These are phyloP conservation scores for Arenaria interpres DNA, from an alignment of 2,113 vertebrate species.

Conservation along the genomic window DNA sequence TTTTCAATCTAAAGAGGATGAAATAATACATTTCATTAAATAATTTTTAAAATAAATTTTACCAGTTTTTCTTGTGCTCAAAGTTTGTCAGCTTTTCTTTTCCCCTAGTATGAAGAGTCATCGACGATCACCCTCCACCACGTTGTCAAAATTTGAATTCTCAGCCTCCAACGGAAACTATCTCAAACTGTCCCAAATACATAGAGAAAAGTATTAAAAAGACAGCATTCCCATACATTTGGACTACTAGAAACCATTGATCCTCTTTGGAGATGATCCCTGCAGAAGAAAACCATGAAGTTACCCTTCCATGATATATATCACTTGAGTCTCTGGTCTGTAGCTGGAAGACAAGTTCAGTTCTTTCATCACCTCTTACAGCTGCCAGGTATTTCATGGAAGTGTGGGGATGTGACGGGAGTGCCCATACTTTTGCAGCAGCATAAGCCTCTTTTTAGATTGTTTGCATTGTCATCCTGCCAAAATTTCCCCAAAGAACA, in stretches of 20 bases:
- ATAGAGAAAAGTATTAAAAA: neutral
- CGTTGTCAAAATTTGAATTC: neutral
- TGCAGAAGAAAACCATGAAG: neutral
- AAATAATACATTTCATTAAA: neutral
- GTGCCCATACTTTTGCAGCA: neutral
- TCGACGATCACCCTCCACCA: fast-evolving
- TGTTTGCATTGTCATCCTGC: neutral
- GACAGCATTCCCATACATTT: neutral
- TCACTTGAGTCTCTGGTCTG: fast-evolving
- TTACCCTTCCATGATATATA: neutral
- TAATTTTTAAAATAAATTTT: neutral
- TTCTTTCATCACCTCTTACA: neutral
- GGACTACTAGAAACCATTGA: neutral
- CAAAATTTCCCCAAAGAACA: neutral
- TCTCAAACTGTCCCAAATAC: neutral
- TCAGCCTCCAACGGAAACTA: neutral
- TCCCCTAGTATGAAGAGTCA: neutral
- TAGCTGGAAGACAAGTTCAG: neutral
- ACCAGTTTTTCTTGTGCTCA: fast-evolving
- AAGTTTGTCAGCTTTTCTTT: neutral
- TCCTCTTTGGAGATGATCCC: neutral
- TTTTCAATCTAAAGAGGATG: neutral
- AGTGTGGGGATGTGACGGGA: fast-evolving
- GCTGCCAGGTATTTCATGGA: fast-evolving
- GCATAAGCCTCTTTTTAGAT: neutral